phyloP scores from a whole-genome alignment of 2,113 vertebrate species.

The Phalacrocorax brasilianus region DNA sequence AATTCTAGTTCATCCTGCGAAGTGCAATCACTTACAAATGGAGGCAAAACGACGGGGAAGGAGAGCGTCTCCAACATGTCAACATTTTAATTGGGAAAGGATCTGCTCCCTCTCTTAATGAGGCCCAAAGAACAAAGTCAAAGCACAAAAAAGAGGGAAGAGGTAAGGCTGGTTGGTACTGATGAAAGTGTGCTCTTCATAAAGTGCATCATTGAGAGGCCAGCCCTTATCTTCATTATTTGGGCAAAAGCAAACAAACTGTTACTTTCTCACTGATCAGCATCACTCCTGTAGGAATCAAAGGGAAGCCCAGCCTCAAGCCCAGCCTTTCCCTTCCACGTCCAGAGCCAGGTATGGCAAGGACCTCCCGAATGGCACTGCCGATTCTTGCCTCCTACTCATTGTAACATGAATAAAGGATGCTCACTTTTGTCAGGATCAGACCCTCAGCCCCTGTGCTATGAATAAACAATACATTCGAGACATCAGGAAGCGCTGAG shows the following conservation, averaged over 20 bases:
- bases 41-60: conserved; percentile 45
- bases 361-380: not conserved
- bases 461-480: not conserved
- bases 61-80: conserved; percentile 44
- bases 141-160: conserved; percentile 35
- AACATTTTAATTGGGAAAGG: conserved; percentile 71
- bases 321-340: not conserved
- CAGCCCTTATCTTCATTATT: conserved; percentile 20
- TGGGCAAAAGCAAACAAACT: conserved; percentile 4
- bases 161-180: conserved; percentile 50
- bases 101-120: conserved; percentile 60
- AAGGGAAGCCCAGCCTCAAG: not conserved
- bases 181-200: conserved; percentile 17
- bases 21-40: conserved; percentile 62
- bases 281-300: not conserved
- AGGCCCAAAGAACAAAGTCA: conserved; percentile 64
- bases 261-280: conserved; percentile 10
- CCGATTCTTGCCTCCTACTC: not conserved
- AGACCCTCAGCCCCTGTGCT: not conserved
- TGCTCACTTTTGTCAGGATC: not conserved
- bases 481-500: fast-evolving
- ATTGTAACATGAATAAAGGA: fast-evolving
- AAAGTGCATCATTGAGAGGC: not conserved
- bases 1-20: conserved; percentile 59
- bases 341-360: not conserved